phyloP scores from a whole-genome alignment of 2,113 vertebrate species.

The Callionymus lyra region DNA sequence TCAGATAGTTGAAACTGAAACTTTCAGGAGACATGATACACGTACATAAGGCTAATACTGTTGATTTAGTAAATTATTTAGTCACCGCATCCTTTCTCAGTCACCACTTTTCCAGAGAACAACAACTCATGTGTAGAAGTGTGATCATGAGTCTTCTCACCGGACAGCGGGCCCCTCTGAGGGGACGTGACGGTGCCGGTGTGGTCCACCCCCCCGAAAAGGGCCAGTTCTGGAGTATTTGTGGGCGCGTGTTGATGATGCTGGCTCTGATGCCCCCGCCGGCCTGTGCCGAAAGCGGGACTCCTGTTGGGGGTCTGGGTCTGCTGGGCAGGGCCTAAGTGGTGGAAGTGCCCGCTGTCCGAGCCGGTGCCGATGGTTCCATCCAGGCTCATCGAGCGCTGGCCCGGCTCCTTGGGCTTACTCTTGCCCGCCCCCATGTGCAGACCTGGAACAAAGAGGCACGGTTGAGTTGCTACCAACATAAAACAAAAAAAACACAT shows the following conservation, averaged over 20 bases:
- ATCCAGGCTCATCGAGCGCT: conserved; percentile 89
- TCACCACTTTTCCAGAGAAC: too few relatives aligned
- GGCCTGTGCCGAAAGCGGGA: conserved; percentile 66
- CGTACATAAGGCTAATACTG: too few relatives aligned
- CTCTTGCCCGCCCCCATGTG: conserved; percentile 94
- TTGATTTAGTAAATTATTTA: too few relatives aligned
- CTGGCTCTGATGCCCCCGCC: conserved; percentile 68
- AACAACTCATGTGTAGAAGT: too few relatives aligned
- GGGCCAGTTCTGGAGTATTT: conserved; percentile 65
- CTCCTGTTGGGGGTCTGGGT: conserved; percentile 82
- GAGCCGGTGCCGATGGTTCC: conserved; percentile 69
- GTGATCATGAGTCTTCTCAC: conserved; percentile 23
- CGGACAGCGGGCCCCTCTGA: conserved; percentile 68
- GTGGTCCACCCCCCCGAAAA: conserved; percentile 86
- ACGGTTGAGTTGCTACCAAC: conserved; percentile 13
- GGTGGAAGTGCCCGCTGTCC: conserved; percentile 63
- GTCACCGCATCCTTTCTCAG: too few relatives aligned
- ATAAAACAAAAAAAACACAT: too few relatives aligned
- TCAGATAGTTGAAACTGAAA: too few relatives aligned
- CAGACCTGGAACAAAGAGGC: conserved; percentile 45
- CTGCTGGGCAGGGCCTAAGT: conserved; percentile 64
- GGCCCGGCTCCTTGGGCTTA: conserved; percentile 87
- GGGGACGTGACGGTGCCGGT: conserved; percentile 74
- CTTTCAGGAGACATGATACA: too few relatives aligned
- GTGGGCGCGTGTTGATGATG: conserved; percentile 59